A percentile compares a stretch with the other conserved stretches of the same genome.
Evolutionary conservation across 2,888 invertebrate genomes (phyloP).

Genomic region (Scaptomyza polygonia): DNA sequence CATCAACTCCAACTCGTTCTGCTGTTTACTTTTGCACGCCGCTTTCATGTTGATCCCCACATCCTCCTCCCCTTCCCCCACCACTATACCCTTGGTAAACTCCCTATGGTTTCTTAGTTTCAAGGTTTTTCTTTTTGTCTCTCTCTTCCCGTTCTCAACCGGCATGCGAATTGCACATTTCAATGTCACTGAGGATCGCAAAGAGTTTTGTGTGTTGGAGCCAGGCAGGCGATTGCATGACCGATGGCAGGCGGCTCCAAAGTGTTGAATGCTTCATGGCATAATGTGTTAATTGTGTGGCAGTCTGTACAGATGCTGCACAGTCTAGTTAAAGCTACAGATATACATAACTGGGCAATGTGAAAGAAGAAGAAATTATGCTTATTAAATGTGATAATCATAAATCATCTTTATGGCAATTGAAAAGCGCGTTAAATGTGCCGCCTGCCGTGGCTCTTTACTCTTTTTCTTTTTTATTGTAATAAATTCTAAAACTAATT

Average conservation of each 20-base stretch:
- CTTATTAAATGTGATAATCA: constrained; percentile 76
- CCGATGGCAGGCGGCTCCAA: constrained; percentile 40
- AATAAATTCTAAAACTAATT: constrained; percentile 83
- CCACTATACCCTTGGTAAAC: constrained; percentile 13
- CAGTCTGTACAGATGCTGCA: constrained; percentile 37
- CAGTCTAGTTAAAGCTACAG: constrained; percentile 16
- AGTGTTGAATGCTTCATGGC: constrained; percentile 51
- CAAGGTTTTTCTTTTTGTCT: constrained; percentile 59
- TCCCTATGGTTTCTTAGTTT: constrained; percentile 28
- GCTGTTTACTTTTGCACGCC: constrained; percentile 73
- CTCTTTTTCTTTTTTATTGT: constrained; percentile 43
- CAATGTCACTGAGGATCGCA: constrained; percentile 78
- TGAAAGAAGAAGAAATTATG: constrained; percentile 54
- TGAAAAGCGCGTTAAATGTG: constrained; percentile 71
- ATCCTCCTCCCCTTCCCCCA: constrained; percentile 13
- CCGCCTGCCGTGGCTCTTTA: constrained; percentile 27
- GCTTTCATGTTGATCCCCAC: constrained; percentile 69
- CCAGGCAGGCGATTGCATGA: constrained; percentile 49
- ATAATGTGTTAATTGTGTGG: constrained; percentile 70
- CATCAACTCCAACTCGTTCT: constrained; percentile 28
- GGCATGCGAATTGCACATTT: constrained; percentile 77
- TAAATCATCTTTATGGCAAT: constrained; percentile 82
- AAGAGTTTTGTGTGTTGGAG: constrained; percentile 29
- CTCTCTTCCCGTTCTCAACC: constrained; percentile 36
- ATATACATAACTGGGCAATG: constrained; percentile 12